Percentiles rank a stretch among this genome's conserved stretches.
Conservation (phyloP, 2,888 invertebrate genomes). For the Acronicta leporina region DNA sequence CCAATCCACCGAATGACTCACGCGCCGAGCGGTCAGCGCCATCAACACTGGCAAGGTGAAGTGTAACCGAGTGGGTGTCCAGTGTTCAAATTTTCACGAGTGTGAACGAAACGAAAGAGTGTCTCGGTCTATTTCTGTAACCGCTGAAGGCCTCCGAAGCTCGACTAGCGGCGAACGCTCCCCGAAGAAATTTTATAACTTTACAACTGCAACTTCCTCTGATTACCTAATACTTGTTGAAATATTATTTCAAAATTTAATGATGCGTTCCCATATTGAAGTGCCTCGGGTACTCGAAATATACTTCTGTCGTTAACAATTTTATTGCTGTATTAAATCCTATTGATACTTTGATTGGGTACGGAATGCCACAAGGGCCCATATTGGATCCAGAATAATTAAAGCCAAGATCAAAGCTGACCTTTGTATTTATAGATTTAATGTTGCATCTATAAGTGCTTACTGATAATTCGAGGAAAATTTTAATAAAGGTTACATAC, state of each 20-base stretch:
- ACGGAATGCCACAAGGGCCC: slow-evolving; percentile 46
- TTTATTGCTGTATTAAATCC: slow-evolving; percentile 35
- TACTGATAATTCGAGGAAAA: slow-evolving; percentile 3
- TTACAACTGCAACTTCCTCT: slow-evolving; percentile 72
- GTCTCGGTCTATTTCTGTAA: slow-evolving; percentile 85
- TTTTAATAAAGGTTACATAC: slow-evolving; percentile 62
- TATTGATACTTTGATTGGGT: slow-evolving; percentile 22
- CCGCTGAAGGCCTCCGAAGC: slow-evolving; percentile 81
- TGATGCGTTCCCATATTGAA: slow-evolving; percentile 36
- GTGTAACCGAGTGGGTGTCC: slow-evolving; percentile 85
- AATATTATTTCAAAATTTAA: slow-evolving; percentile 50
- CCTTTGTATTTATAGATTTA: neutral
- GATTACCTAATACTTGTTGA: slow-evolving; percentile 74
- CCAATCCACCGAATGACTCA: slow-evolving; percentile 73
- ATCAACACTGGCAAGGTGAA: slow-evolving; percentile 85
- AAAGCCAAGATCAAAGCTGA: slow-evolving; percentile 8
- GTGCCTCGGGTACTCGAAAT: slow-evolving; percentile 34
- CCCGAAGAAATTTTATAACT: slow-evolving; percentile 75
- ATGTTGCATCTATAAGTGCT: neutral
- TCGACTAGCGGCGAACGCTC: slow-evolving; percentile 64
- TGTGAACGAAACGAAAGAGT: slow-evolving; percentile 81
- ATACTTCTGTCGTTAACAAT: slow-evolving; percentile 18
- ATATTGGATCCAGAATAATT: slow-evolving; percentile 28
- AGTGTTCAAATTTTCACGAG: slow-evolving; percentile 84
- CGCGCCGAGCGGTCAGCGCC: slow-evolving; percentile 79